phyloP scores from a whole-genome alignment of 2,113 vertebrate genomes.

The Ptyas mucosa region DNA sequence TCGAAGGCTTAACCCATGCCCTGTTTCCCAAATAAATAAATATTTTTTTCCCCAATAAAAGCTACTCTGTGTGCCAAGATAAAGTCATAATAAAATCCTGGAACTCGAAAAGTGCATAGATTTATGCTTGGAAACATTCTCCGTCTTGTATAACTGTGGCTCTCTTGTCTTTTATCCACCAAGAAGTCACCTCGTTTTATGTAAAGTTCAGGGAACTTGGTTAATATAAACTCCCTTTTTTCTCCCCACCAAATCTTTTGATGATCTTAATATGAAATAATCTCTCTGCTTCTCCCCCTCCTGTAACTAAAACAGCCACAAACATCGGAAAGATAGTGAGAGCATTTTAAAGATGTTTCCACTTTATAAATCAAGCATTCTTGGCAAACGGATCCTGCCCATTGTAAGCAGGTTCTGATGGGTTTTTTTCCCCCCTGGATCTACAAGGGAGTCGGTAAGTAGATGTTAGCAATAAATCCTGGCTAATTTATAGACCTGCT shows the following conservation, averaged over 20 bases:
- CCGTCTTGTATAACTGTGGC: neutral
- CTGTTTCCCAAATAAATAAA: neutral
- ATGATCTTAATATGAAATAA: constrained; percentile 68
- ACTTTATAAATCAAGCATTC: constrained; percentile 78
- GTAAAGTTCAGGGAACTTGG: constrained; percentile 56
- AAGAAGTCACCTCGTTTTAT: constrained; percentile 33
- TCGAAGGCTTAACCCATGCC: accelerated
- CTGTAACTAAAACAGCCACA: constrained; percentile 61
- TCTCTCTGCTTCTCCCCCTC: constrained; percentile 41
- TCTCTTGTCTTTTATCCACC: neutral
- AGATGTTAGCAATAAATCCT: constrained; percentile 61
- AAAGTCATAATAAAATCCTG: constrained; percentile 20
- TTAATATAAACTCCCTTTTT: constrained; percentile 46
- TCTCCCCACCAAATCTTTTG: constrained; percentile 45
- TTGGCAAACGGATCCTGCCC: constrained; percentile 67
- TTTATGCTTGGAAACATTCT: constrained; percentile 32
- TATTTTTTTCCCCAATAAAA: neutral
- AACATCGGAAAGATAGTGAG: constrained; percentile 65
- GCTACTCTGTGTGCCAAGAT: constrained; percentile 22
- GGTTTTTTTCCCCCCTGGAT: constrained; percentile 21
- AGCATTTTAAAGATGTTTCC: constrained; percentile 80
- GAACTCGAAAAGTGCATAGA: constrained; percentile 22
- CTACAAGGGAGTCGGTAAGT: constrained; percentile 61
- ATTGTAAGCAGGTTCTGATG: constrained; percentile 40
- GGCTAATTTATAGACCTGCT: constrained; percentile 61